A percentile compares a stretch with the other conserved stretches of the same genome.
phyloP scores from a whole-genome alignment of 2,797 vertebrate genomes.

The Fratercula arctica region DNA sequence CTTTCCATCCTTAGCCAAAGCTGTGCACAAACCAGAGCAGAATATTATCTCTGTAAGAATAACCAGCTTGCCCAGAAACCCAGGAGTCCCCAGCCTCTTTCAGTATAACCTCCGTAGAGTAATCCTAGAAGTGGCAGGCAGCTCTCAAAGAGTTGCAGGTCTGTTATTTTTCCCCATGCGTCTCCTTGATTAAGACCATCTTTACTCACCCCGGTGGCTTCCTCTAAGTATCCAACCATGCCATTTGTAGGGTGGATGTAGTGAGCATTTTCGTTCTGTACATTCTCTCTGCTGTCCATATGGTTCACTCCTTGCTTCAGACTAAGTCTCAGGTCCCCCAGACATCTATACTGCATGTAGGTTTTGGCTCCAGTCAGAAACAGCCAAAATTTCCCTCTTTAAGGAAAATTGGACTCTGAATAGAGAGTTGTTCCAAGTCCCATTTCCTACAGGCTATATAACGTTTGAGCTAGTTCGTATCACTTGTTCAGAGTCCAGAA shows the following conservation, averaged over 20 bases:
- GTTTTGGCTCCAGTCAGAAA: not conserved
- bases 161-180: not conserved
- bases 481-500: conserved; percentile 20
- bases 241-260: not conserved
- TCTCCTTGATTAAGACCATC: not conserved
- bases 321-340: not conserved
- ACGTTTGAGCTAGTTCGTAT: not conserved
- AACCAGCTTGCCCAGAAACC: not conserved
- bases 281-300: not conserved
- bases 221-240: not conserved
- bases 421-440: not conserved
- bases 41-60: not conserved
- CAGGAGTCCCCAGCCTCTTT: not conserved
- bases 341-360: not conserved
- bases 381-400: not conserved
- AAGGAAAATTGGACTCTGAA: conserved; percentile 26
- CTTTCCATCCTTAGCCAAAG: not conserved
- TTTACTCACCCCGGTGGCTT: not conserved
- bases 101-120: not conserved
- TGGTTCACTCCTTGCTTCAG: not conserved
- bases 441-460: not conserved
- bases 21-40: not conserved
- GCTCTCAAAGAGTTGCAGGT: not conserved
- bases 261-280: not conserved
- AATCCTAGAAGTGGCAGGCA: not conserved